A percentile compares a stretch with the other conserved stretches of the same genome.
Evolutionary conservation across 2,888 invertebrate genomes (phyloP).

Genomic region (Hirtodrosophila duncani): DNA sequence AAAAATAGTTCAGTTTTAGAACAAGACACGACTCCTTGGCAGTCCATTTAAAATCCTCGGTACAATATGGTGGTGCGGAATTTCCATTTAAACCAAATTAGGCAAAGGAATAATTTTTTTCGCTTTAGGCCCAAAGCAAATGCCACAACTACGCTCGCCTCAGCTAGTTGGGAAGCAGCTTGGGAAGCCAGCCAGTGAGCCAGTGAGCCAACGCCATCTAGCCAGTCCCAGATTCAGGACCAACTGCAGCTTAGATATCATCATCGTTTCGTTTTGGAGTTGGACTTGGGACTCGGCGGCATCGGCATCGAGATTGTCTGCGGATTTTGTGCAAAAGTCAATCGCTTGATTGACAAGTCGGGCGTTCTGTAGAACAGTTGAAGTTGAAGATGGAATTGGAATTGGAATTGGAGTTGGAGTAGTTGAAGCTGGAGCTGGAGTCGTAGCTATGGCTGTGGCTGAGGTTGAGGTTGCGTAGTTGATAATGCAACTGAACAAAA

Average conservation of each 20-base stretch:
- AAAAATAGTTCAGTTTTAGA: slow-evolving; percentile 51
- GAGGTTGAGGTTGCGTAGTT: slow-evolving; percentile 54
- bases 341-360: slow-evolving; percentile 75
- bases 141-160: slow-evolving; percentile 44
- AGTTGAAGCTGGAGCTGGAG: too few relatives aligned
- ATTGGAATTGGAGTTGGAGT: too few relatives aligned
- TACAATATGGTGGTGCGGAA: slow-evolving; percentile 75
- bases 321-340: slow-evolving; percentile 68
- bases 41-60: slow-evolving; percentile 61
- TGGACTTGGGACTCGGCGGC: slow-evolving; percentile 22
- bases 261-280: slow-evolving; percentile 36
- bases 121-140: slow-evolving; percentile 49
- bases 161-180: slow-evolving; percentile 28
- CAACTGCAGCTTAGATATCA: slow-evolving; percentile 55
- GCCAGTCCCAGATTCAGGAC: slow-evolving; percentile 17
- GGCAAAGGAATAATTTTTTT: slow-evolving; percentile 67
- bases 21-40: slow-evolving; percentile 34
- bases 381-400: too few relatives aligned
- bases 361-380: slow-evolving; percentile 36
- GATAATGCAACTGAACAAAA: slow-evolving; percentile 42
- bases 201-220: slow-evolving; percentile 31
- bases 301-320: slow-evolving; percentile 64
- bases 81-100: slow-evolving; percentile 76
- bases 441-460: slow-evolving; percentile 19
- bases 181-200: slow-evolving; percentile 1